phyloP scores from a whole-genome alignment of 2,888 invertebrate genomes.

The Hydraecia micacea region DNA sequence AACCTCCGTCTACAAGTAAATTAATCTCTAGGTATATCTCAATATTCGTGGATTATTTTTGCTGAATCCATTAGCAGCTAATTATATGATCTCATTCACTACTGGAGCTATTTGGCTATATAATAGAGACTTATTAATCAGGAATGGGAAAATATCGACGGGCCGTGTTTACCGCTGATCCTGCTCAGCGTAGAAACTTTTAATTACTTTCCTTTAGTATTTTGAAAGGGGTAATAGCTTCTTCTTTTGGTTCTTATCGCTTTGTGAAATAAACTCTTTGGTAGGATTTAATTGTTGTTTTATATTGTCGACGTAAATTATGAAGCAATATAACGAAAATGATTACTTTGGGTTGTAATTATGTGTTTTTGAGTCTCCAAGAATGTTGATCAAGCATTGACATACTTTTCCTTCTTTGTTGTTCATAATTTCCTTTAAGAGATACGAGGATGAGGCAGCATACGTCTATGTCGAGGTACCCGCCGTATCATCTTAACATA shows the following conservation, averaged over 20 bases:
- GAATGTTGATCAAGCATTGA: constrained; percentile 16
- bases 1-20: constrained; percentile 27
- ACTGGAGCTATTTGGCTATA: constrained; percentile 61
- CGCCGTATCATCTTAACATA: constrained; percentile 34
- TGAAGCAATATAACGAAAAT: constrained; percentile 41
- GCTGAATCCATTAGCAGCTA: constrained; percentile 69
- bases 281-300: constrained; percentile 65
- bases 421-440: constrained; percentile 16
- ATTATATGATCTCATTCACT: constrained; percentile 68
- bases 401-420: constrained; percentile 16
- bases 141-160: constrained; percentile 73
- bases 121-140: constrained; percentile 71
- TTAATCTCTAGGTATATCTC: constrained; percentile 46
- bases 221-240: constrained; percentile 76
- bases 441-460: constrained; percentile 15
- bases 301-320: constrained; percentile 47
- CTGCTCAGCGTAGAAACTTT: constrained; percentile 74
- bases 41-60: constrained; percentile 53
- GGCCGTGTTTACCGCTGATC: constrained; percentile 70
- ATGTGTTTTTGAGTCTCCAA: constrained; percentile 36
- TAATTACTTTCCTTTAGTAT: constrained; percentile 81
- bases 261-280: constrained; percentile 67
- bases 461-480: neutral
- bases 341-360: constrained; percentile 46
- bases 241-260: constrained; percentile 71